phyloP scores from a whole-genome alignment of 1,140 invertebrate species.

The Drosophila teissieri region DNA sequence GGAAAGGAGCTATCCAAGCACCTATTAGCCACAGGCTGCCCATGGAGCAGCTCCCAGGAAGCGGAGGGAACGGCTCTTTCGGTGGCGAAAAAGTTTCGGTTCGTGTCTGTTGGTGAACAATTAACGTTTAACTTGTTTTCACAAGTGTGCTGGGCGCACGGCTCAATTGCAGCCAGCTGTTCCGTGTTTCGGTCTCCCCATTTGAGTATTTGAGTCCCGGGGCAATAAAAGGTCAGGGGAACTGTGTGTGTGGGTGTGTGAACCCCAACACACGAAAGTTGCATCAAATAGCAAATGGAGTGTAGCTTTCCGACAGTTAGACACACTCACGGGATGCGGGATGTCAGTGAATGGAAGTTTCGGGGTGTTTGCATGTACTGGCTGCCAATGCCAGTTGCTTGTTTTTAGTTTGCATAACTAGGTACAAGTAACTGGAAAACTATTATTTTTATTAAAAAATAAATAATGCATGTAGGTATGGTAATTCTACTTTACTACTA shows the following conservation, averaged over 20 bases:
- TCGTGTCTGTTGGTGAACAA: conserved; percentile 67
- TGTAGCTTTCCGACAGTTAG: conserved; percentile 4
- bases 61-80: conserved; percentile 12
- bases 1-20: not conserved
- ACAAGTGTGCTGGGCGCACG: conserved; percentile 45
- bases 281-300: conserved; percentile 6
- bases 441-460: no score
- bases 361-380: not conserved
- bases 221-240: conserved; percentile 8
- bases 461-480: no score
- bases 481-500: no score
- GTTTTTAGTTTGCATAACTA: not conserved
- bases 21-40: conserved; percentile 28
- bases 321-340: not conserved
- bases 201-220: not conserved
- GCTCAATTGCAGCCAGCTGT: conserved; percentile 35
- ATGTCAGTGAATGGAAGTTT: not conserved
- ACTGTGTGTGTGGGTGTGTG: not conserved
- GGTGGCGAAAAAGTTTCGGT: conserved; percentile 52
- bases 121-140: conserved; percentile 70
- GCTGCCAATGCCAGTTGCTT: not conserved
- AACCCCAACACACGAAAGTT: conserved; percentile 17
- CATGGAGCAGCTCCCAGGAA: conserved; percentile 23
- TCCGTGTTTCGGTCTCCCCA: conserved; percentile 18
- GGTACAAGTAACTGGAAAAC: not conserved